phyloP scores from a whole-genome alignment of 2,888 invertebrate genomes.

The Tachystola acroxantha region DNA sequence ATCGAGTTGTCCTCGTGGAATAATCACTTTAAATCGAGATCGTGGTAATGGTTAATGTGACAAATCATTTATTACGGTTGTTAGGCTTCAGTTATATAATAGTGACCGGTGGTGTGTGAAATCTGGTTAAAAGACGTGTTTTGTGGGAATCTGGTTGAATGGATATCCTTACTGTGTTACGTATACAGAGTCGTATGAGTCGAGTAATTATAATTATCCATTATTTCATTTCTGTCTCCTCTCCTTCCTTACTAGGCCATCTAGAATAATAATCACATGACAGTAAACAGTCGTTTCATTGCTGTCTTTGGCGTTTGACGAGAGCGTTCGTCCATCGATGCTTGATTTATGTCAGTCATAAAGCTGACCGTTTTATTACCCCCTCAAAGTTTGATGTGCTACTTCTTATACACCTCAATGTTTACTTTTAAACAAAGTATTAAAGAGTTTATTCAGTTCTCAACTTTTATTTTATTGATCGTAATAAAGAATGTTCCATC shows the following conservation, averaged over 20 bases:
- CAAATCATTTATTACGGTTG: constrained; percentile 28
- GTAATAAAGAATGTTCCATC: constrained; percentile 5
- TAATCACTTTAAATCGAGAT: constrained; percentile 22
- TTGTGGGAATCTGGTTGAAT: constrained; percentile 54
- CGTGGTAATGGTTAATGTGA: constrained; percentile 25
- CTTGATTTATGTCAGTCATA: constrained; percentile 62
- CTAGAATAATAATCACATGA: no score
- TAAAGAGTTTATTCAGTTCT: constrained; percentile 29
- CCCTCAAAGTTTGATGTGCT: constrained; percentile 36
- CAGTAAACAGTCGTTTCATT: constrained; percentile 29
- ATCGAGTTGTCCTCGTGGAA: constrained; percentile 31
- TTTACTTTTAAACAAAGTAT: constrained; percentile 39
- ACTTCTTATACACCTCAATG: constrained; percentile 32
- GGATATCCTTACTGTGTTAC: no score
- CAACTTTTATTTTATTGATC: constrained; percentile 29
- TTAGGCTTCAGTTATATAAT: constrained; percentile 24
- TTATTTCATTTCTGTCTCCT: no score
- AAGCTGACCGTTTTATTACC: constrained; percentile 63
- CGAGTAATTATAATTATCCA: no score
- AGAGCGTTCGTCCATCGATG: constrained; percentile 45
- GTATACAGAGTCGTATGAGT: no score
- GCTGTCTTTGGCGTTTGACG: constrained; percentile 25
- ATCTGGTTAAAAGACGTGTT: constrained; percentile 28
- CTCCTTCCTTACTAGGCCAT: no score
- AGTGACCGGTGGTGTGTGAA: constrained; percentile 33